Base-by-base conservation (phyloP, 2,888 invertebrate species). In the Mamestra brassicae region DNA sequence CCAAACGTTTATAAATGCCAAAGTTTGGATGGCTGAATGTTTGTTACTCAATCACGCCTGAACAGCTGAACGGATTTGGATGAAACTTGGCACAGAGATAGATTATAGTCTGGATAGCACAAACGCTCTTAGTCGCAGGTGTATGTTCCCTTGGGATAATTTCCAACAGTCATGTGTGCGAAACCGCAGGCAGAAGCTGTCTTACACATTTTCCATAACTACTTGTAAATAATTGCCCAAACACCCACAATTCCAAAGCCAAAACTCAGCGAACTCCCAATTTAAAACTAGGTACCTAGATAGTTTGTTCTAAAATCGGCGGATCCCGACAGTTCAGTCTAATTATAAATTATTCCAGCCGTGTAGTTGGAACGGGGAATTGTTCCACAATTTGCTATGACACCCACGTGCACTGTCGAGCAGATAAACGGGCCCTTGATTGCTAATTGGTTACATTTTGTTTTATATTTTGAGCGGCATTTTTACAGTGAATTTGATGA, bases 281-380 rank as follows among this genome's bases (percentile, higher is more conserved):
- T 7, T 10, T 6, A 42, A 71, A 34, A 50, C 73, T 52, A 58
- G 45, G 38, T 34, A 15, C 8, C 3, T 60, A 69, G 45, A 58
- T 26, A 26, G 26, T 62, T 52, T 17, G 42, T 57, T 57, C 47
- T 26, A 60, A 71, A 71, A 62, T 66, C 7, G 15, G 45, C 11
- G 45, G 61, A 67, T 26, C 45, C 7, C 17, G 36, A n/a, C 58
- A 55, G 5, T 5, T 63, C 42, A 1, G 13, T 45, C 54, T 74
- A 60, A 68, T 74, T 68, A 74, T 78, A 78, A 78, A 76, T 74
- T 71, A 74, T 82, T 74, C 71, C 52, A 50, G 5, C 62, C 64
- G 34, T 78, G 64, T 65, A 63, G 62, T 68, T 38, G 58, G 47
- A 34, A 63, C 64, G 26, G 62, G 57, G 50, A 61, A 50, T 61